Evolutionary conservation across 1,140 invertebrate genomes (phyloP), one percentile per base, ranked within the genome.

Genomic region (Drosophila teissieri): DNA sequence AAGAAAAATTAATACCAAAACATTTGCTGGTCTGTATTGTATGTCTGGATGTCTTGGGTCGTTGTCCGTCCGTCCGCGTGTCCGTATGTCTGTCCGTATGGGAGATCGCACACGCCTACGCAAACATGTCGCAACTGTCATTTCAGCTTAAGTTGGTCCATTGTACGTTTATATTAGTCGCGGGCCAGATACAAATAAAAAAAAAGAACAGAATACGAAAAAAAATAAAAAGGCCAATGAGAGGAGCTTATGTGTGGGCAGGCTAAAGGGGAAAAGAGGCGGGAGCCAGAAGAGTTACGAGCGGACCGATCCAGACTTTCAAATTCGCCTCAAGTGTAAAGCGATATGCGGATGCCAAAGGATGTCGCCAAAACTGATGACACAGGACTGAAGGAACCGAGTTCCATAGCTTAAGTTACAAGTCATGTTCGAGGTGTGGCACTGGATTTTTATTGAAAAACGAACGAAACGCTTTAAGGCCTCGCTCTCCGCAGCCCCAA

Each of bases 61-160:
- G 14, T 58, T 54, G 57, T 31, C 27, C 56, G 64, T 55, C 63
- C 60, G 22, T 49, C 31, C 7, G 31, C 31, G 31, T 54, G 57
- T 31, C 27, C 56, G 64, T 55, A 60, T 39, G 37, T 19, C 48
- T 45, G 76, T 31, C 54, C 68, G 79, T 65, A 67, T 52, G 64
- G 52, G 67, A 82, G 80, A 90, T 90, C 84, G 85, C 89, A 89
- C 84, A 88, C 89, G 83, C 89, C 89, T 85, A 91, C 89, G 79
- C 90, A 89, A 89, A 85, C 89, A 91, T 91, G 89, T 91, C 89
- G 84, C 89, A 91, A 91, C 78, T 91, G 89, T 86, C 90, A 91
- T 91, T 91, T 91, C 82, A 78, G 89, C 89, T 91, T 91, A 91
- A 86, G 73, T 91, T 88, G 74, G 84, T 75, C 89, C 84, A 86